A percentile compares a stretch with the other conserved stretches of the same genome.
Evolutionary conservation across 2,888 invertebrate genomes (phyloP).

Genomic region (Mythimna impura): DNA sequence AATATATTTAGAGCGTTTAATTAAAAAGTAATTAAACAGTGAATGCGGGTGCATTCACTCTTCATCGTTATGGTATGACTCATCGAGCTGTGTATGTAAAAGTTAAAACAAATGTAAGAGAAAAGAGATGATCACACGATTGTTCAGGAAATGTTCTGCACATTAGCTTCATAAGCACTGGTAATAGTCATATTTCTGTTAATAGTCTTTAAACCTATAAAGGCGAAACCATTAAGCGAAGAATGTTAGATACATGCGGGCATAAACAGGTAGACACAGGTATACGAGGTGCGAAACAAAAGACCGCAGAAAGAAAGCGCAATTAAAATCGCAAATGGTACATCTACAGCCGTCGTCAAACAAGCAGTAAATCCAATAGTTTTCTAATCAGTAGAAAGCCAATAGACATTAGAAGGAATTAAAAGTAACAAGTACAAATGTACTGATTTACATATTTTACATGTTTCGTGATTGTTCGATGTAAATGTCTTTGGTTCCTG

Average conservation of each 20-base stretch:
- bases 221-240: slow-evolving; percentile 9
- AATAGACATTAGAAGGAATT: slow-evolving; percentile 22
- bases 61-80: slow-evolving; percentile 19
- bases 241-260: slow-evolving; percentile 12
- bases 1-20: slow-evolving; percentile 43
- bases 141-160: background rate
- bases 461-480: slow-evolving; percentile 46
- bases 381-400: slow-evolving; percentile 53
- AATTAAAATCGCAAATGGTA: slow-evolving; percentile 39
- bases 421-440: slow-evolving; percentile 42
- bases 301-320: slow-evolving; percentile 28
- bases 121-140: background rate
- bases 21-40: slow-evolving; percentile 37
- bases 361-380: slow-evolving; percentile 16
- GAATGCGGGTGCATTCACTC: slow-evolving; percentile 29
- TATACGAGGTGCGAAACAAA: slow-evolving; percentile 2
- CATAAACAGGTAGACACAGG: background rate
- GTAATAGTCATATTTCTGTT: background rate
- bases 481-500: slow-evolving; percentile 22
- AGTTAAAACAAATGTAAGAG: background rate
- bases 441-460: slow-evolving; percentile 46
- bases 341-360: slow-evolving; percentile 17
- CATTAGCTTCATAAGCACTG: background rate
- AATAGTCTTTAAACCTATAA: background rate
- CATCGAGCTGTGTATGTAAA: slow-evolving; percentile 6